phyloP scores from a whole-genome alignment of 2,113 vertebrate species.

The Irena cyanogastra region DNA sequence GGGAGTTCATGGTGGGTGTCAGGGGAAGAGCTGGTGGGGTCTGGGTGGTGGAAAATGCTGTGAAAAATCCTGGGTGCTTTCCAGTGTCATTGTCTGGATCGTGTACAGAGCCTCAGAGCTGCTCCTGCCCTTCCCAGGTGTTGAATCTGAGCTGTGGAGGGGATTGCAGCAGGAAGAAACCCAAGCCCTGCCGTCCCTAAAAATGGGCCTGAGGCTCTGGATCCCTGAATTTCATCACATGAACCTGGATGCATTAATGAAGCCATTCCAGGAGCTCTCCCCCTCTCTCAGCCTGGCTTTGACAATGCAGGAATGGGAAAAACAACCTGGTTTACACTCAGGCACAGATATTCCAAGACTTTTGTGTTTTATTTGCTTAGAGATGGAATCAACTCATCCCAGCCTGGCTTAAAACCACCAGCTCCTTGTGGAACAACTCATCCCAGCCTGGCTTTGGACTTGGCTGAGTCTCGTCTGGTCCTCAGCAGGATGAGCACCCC shows the following conservation, averaged over 20 bases:
- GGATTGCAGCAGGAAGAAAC: not conserved
- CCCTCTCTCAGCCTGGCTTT: not conserved
- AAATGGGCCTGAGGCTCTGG: not conserved
- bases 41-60: not conserved
- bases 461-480: not conserved
- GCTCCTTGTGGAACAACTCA: not conserved
- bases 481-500: fast-evolving
- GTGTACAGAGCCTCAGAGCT: not conserved
- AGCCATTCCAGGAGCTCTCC: not conserved
- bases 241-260: not conserved
- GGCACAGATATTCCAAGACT: not conserved
- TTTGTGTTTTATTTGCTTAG: not conserved
- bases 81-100: fast-evolving
- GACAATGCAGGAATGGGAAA: not conserved
- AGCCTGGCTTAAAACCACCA: too few species aligned
- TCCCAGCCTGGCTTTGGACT: not conserved
- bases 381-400: not conserved
- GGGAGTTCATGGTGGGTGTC: not conserved
- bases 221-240: not conserved
- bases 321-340: not conserved
- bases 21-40: not conserved
- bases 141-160: not conserved
- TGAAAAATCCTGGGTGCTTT: not conserved
- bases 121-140: not conserved
- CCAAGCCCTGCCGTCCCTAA: not conserved